Evolutionary conservation across 2,888 invertebrate species (phyloP).

Genomic region (Tridacna gigas): DNA sequence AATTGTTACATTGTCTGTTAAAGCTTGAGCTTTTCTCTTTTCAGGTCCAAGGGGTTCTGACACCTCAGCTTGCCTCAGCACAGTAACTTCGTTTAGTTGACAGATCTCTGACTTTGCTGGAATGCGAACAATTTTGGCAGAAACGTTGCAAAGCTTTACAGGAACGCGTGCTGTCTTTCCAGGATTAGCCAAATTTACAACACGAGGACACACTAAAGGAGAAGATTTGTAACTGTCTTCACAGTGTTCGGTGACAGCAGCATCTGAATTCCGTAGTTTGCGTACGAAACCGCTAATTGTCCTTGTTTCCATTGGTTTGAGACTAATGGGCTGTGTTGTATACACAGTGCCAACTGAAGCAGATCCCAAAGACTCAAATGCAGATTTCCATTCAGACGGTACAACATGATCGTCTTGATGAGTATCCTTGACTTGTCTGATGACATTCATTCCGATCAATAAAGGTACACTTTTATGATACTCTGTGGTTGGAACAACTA

Average conservation of each 20-base stretch:
- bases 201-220: slow-evolving; percentile 30
- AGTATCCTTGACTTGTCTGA: not conserved
- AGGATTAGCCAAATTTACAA: slow-evolving; percentile 20
- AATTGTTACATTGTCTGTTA: too few relatives aligned
- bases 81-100: slow-evolving; percentile 25
- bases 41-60: not conserved
- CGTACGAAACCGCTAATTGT: slow-evolving; percentile 32
- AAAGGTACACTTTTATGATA: not conserved
- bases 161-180: slow-evolving; percentile 36
- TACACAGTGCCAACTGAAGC: not conserved
- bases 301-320: slow-evolving; percentile 27
- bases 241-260: slow-evolving; percentile 29
- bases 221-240: not conserved
- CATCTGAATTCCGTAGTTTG: slow-evolving; percentile 17
- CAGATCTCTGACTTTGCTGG: slow-evolving; percentile 30
- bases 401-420: not conserved
- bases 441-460: not conserved
- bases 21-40: not conserved
- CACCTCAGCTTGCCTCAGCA: slow-evolving; percentile 7
- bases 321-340: slow-evolving; percentile 1
- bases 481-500: not conserved
- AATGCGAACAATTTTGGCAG: slow-evolving; percentile 20
- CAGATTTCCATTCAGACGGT: not conserved
- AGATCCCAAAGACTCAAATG: not conserved
- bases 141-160: slow-evolving; percentile 31